phyloP scores from a whole-genome alignment of 2,888 invertebrate genomes.

The Apotomis turbidana region DNA sequence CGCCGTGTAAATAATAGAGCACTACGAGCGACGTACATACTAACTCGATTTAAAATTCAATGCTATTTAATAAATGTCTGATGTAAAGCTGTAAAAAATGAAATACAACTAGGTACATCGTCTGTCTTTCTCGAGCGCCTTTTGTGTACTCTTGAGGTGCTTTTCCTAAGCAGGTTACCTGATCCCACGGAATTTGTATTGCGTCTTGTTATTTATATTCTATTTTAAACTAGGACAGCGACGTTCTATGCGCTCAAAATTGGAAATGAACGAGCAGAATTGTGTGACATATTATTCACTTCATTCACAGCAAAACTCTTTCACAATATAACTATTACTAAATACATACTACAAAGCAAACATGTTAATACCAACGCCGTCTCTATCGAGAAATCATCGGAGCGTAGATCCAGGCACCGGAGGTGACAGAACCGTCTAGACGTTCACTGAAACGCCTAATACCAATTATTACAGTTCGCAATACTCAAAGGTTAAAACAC shows the following conservation, averaged over 20 bases:
- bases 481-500: constrained; percentile 33
- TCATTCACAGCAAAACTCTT: no score
- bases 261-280: not conserved
- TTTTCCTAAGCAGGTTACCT: constrained; percentile 26
- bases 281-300: not conserved
- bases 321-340: no score
- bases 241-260: not conserved
- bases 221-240: constrained; percentile 7
- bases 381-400: not conserved
- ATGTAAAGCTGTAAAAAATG: constrained; percentile 16
- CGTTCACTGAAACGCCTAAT: constrained; percentile 9
- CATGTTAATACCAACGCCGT: no score
- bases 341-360: no score
- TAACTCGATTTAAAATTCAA: constrained; percentile 25
- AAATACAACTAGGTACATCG: constrained; percentile 21
- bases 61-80: constrained; percentile 17
- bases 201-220: constrained; percentile 19
- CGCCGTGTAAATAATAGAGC: constrained; percentile 24
- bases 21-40: not conserved
- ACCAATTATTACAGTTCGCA: constrained; percentile 34
- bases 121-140: constrained; percentile 17
- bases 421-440: constrained; percentile 23
- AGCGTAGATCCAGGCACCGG: constrained; percentile 8
- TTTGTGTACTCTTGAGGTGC: constrained; percentile 21
- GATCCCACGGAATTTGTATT: constrained; percentile 28